These are phyloP conservation scores for Pollachius pollachius DNA, from an alignment of 2,113 vertebrate genomes.

Conservation along the genomic window DNA sequence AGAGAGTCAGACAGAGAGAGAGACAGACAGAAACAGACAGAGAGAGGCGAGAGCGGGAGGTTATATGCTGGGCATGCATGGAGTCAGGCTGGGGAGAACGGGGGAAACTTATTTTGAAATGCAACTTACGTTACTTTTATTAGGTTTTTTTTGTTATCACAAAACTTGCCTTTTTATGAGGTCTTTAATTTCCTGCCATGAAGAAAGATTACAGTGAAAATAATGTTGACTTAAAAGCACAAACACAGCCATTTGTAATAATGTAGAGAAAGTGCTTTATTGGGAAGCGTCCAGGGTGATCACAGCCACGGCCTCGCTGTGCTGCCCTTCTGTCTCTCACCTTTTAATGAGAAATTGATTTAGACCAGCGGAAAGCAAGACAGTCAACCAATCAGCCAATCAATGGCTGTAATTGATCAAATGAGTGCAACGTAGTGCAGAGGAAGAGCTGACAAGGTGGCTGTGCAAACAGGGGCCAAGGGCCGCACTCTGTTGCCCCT, in stretches of 20 bases:
- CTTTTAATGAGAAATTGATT: slow-evolving; percentile 60
- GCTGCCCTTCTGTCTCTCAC: slow-evolving; percentile 18
- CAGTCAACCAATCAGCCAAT: slow-evolving; percentile 43
- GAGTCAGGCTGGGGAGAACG: background rate
- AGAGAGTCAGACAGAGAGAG: no score
- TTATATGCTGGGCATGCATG: background rate
- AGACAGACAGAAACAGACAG: no score
- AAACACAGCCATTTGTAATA: background rate
- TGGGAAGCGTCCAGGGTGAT: background rate
- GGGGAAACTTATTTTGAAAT: background rate
- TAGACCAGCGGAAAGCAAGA: slow-evolving; percentile 26
- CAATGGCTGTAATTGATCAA: slow-evolving; percentile 42
- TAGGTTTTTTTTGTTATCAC: no score
- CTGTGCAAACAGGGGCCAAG: slow-evolving; percentile 5
- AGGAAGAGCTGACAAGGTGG: slow-evolving; percentile 1
- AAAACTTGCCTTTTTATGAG: slow-evolving; percentile 70
- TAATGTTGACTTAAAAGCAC: background rate
- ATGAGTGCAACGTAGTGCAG: slow-evolving; percentile 17
- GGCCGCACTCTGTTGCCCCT: background rate
- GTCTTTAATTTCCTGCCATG: slow-evolving; percentile 74
- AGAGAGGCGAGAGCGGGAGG: slow-evolving; percentile 1
- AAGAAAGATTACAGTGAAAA: slow-evolving; percentile 13
- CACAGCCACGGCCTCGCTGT: background rate
- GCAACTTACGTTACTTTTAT: background rate
- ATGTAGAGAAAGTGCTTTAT: background rate